Base-by-base conservation (phyloP, 2,888 invertebrate species). In the Dioctria linearis region DNA sequence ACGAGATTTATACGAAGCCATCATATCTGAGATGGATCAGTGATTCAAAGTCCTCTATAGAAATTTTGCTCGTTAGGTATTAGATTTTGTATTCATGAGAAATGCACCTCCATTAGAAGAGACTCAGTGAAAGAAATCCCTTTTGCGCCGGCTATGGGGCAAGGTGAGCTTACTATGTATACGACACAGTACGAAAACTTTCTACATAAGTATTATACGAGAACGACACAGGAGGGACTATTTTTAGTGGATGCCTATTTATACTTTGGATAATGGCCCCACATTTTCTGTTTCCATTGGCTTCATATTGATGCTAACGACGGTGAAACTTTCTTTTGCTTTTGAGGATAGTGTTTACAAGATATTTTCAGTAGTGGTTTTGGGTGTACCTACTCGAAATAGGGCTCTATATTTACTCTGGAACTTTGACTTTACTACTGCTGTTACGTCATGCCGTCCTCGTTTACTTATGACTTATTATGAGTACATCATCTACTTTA, bases 11-110 rank as follows among this genome's bases (percentile, higher is more conserved):
- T 43, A 59, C 37, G 69, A 37, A n/a, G 13, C 5, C 71, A n/a
- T 25, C 25, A 59, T 42, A 51, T 75, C 40, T 59, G 8, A 75
- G 73, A 75, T n/a, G 73, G 42, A 59, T 5, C 13, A 63, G 37
- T 75, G 73, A 43, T 75, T 51, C 59, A 51, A 75, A 75, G 51
- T 75, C 73, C 42, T 42, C 73, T 43, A 75, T 59, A 75, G 59
- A 75, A 75, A 75, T 75, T 43, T 75, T 59, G 43, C 73, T 75
- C 73, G 73, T 75, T 75, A 59, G 59, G 59, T 59, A 59, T 75
- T 57, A 59, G 59, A 75, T 59, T 75, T 75, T 57, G 59, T 75
- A 75, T 75, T 75, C 73, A 75, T 59, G 59, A 75, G 73, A 75
- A 75, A 75, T 75, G 73, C 73, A 59, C 51, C 59, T 59, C 59